A percentile compares a stretch with the other conserved stretches of the same genome.
Evolutionary conservation across 2,888 invertebrate species (phyloP).

Genomic region (Epirrhoe alternata): DNA sequence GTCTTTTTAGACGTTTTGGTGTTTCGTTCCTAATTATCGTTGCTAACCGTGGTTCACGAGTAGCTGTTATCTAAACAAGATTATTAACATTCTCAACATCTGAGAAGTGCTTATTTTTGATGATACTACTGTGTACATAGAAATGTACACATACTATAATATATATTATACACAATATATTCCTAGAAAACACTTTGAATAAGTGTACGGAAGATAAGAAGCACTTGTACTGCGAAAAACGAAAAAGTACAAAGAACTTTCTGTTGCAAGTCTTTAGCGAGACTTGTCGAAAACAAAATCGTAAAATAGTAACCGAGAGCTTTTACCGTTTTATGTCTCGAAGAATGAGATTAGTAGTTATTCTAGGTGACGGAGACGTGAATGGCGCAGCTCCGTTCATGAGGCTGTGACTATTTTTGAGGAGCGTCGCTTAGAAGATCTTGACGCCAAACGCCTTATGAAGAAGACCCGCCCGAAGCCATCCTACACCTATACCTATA

Average conservation of each 20-base stretch:
- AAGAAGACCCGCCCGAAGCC: too few relatives aligned
- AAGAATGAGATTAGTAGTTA: too few relatives aligned
- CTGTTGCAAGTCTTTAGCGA: neutral
- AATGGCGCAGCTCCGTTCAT: too few relatives aligned
- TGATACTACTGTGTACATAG: too few relatives aligned
- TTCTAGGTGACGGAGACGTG: too few relatives aligned
- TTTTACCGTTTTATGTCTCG: neutral
- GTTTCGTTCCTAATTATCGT: neutral
- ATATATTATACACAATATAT: neutral
- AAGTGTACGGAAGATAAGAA: neutral
- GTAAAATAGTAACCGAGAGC: neutral
- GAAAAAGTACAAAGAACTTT: neutral
- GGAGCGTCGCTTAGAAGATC: too few relatives aligned
- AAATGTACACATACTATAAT: too few relatives aligned
- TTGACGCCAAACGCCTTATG: too few relatives aligned
- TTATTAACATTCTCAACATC: neutral
- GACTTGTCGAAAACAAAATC: neutral
- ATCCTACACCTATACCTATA: too few relatives aligned
- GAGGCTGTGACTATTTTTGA: too few relatives aligned
- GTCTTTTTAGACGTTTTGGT: neutral
- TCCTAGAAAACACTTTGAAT: neutral
- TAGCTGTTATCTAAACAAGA: neutral
- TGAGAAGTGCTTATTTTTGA: neutral
- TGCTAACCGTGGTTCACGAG: neutral
- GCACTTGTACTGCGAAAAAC: too few relatives aligned